Percentiles rank a stretch among this genome's conserved stretches.
Conservation (phyloP, 2,888 invertebrate species). For the Lasius platythorax region DNA sequence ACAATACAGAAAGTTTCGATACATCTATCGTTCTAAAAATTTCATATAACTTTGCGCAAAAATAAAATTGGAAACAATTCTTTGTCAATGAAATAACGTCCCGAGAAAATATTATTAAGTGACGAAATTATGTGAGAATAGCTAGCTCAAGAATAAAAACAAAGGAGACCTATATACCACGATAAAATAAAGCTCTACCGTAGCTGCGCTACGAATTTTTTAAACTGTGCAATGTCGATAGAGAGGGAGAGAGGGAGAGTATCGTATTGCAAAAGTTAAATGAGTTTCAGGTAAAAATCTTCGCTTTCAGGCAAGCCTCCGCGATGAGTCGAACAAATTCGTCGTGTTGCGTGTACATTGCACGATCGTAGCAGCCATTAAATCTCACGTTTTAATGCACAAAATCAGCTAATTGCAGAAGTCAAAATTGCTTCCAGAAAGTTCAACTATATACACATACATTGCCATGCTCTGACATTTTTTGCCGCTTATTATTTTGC, state of each 20-base stretch:
- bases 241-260: background rate
- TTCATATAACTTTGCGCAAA: background rate
- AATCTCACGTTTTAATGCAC: background rate
- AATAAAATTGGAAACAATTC: background rate
- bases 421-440: background rate
- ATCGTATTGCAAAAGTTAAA: constrained; percentile 5
- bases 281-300: constrained; percentile 13
- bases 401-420: background rate
- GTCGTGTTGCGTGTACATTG: background rate
- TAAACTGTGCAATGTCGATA: background rate
- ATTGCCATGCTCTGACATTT: background rate
- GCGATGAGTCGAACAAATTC: background rate
- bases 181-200: background rate
- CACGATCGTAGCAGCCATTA: background rate
- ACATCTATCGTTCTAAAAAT: background rate
- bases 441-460: background rate
- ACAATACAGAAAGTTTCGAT: background rate
- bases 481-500: background rate
- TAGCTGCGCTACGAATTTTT: background rate
- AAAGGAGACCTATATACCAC: background rate
- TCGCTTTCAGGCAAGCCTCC: background rate
- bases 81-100: background rate
- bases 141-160: background rate
- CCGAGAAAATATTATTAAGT: background rate
- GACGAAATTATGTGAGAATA: background rate